These are phyloP conservation scores for Uropetala carovei DNA, from an alignment of 2,888 invertebrate genomes.

Conservation along the genomic window DNA sequence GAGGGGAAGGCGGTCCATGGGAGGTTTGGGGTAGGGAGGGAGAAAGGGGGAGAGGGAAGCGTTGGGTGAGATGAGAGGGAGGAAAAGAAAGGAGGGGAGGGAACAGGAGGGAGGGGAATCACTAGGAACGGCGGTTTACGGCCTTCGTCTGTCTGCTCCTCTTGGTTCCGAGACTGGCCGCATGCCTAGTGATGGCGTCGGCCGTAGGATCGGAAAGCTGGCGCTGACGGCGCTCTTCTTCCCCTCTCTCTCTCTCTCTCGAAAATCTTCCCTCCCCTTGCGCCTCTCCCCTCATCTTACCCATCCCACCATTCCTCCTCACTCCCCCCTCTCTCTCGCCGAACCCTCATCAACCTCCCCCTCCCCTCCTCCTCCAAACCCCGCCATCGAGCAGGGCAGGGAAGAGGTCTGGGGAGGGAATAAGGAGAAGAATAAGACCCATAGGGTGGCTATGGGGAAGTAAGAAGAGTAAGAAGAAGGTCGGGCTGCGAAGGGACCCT, in stretches of 20 bases:
- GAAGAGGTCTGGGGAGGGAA: conserved; percentile 9
- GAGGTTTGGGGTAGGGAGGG: conserved; percentile 18
- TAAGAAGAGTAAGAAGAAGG: background rate
- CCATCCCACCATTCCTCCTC: background rate
- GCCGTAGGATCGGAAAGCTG: conserved; percentile 41
- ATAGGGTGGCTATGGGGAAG: conserved; percentile 40
- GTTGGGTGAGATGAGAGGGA: background rate
- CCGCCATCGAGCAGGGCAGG: conserved; percentile 45
- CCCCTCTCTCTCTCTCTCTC: background rate
- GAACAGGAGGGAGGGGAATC: conserved; percentile 19
- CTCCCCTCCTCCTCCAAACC: background rate
- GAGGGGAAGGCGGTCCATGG: conserved; percentile 33
- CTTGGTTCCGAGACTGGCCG: conserved; percentile 62
- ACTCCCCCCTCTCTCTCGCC: background rate
- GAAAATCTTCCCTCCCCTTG: background rate
- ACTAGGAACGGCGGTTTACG: conserved; percentile 62
- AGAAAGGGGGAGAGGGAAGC: background rate
- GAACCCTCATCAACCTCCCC: background rate
- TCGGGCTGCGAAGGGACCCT: conserved; percentile 55
- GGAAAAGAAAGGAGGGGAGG: background rate
- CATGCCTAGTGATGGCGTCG: conserved; percentile 56
- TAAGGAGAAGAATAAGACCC: conserved; percentile 16
- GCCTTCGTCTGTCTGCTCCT: conserved; percentile 63
- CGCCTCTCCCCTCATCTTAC: background rate
- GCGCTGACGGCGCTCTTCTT: conserved; percentile 61